Evolutionary conservation across 2,113 vertebrate genomes (phyloP).

Genomic region (Kobus ellipsiprymnus): DNA sequence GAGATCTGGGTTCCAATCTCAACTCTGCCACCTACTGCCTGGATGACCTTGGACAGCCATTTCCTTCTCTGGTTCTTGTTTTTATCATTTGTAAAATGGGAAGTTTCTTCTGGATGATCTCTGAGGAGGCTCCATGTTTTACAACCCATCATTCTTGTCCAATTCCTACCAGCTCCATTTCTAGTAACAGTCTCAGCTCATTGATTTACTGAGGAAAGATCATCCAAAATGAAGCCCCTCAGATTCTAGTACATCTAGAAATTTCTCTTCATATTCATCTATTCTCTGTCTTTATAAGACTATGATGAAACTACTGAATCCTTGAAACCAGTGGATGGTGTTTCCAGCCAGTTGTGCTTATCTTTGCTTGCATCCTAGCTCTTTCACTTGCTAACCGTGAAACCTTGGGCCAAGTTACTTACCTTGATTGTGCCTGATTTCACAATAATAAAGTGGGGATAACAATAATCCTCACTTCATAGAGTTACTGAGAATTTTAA

Average conservation of each 20-base stretch:
- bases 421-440: background rate
- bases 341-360: background rate
- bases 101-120: background rate
- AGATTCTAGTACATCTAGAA: constrained; percentile 18
- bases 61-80: background rate
- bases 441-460: background rate
- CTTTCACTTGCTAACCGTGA: background rate
- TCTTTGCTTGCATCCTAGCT: background rate
- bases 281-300: background rate
- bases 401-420: background rate
- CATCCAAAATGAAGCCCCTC: background rate
- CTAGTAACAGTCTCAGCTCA: background rate
- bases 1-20: background rate
- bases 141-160: background rate
- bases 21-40: background rate
- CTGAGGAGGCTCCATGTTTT: background rate
- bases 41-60: background rate
- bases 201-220: constrained; percentile 4
- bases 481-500: background rate
- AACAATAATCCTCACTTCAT: background rate
- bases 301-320: background rate
- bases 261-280: background rate
- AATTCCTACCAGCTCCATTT: background rate
- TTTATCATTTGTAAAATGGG: background rate
- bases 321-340: background rate